phyloP scores from a whole-genome alignment of 2,888 invertebrate genomes.

The Clitarchus hookeri region DNA sequence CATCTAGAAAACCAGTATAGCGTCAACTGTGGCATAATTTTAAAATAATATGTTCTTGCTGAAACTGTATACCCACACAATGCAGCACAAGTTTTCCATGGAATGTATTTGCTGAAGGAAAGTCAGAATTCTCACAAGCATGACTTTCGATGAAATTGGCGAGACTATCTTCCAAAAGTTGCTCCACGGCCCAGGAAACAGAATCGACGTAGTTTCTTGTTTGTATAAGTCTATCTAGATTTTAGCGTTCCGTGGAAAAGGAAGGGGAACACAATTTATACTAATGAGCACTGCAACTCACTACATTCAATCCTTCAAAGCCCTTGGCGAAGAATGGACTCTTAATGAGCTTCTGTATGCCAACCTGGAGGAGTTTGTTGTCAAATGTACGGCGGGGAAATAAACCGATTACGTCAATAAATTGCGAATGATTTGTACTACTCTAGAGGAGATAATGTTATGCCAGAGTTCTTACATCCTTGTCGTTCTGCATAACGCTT shows the following conservation, averaged over 20 bases:
- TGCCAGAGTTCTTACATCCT: background rate
- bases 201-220: conserved; percentile 17
- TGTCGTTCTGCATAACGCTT: conserved; percentile 5
- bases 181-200: background rate
- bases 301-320: too few species aligned
- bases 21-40: background rate
- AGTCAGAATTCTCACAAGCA: background rate
- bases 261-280: background rate
- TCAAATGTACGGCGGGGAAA: conserved; percentile 23
- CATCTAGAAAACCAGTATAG: background rate
- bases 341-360: background rate
- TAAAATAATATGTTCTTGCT: background rate
- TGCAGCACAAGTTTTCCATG: background rate
- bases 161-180: conserved; percentile 17
- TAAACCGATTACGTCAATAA: conserved; percentile 3
- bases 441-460: background rate
- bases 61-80: background rate
- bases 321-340: conserved; percentile 19
- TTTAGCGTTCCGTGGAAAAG: background rate
- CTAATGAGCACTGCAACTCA: conserved; percentile 17
- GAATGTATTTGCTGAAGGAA: background rate
- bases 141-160: background rate
- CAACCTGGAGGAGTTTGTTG: background rate
- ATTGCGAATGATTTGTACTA: background rate
- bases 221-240: background rate